Conservation (phyloP, 2,797 vertebrate genomes). For the Neopelma chrysocephalum region DNA sequence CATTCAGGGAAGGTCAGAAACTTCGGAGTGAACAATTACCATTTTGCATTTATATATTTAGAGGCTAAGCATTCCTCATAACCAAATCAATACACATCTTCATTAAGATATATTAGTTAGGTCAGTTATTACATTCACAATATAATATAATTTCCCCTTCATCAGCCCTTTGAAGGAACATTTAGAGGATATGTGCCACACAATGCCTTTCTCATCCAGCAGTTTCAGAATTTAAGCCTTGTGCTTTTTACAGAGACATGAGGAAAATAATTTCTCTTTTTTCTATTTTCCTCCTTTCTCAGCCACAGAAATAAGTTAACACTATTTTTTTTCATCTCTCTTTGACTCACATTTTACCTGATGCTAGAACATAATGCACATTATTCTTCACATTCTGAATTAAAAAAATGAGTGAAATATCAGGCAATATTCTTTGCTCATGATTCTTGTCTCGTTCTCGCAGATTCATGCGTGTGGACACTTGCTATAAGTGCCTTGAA, state of each 20-base stretch:
- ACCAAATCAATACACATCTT: slow-evolving; percentile 36
- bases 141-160: neutral
- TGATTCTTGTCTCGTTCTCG: neutral
- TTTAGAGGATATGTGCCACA: neutral
- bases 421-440: neutral
- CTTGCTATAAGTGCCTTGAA: neutral
- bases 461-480: neutral
- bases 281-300: neutral
- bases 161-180: slow-evolving; percentile 2
- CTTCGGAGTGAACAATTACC: neutral
- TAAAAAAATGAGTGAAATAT: neutral
- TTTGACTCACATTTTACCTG: neutral
- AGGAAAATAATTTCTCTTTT: neutral
- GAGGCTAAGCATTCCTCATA: neutral
- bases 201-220: neutral
- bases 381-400: neutral
- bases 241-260: neutral
- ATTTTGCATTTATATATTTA: slow-evolving; percentile 4
- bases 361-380: neutral
- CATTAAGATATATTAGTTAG: slow-evolving; percentile 14
- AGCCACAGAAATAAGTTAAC: neutral
- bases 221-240: neutral
- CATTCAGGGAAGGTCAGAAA: neutral
- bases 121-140: slow-evolving; percentile 2
- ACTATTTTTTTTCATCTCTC: neutral